These are phyloP conservation scores for Uloborus diversus DNA, from an alignment of 1,140 invertebrate species.

Conservation along the genomic window DNA sequence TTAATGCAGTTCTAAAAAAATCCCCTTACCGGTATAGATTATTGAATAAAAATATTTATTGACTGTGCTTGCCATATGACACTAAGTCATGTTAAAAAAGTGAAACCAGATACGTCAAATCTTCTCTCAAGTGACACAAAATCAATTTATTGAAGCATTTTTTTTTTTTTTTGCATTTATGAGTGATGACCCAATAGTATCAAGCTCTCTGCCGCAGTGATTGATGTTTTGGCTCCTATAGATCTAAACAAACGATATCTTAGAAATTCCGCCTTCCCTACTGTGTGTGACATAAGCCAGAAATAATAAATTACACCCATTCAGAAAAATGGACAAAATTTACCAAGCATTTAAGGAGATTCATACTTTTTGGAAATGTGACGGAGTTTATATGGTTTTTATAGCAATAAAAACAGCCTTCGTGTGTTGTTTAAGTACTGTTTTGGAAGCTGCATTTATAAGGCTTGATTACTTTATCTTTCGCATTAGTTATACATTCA, in stretches of 20 bases:
- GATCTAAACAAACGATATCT: constrained; percentile 3
- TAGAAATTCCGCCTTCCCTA: neutral
- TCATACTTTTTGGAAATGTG: neutral
- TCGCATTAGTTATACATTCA: no score
- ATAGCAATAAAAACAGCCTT: no score
- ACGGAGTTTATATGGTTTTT: no score
- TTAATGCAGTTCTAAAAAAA: no score
- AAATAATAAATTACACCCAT: neutral
- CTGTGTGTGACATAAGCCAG: neutral
- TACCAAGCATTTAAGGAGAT: neutral
- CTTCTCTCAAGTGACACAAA: constrained; percentile 34
- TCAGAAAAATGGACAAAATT: neutral
- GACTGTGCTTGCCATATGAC: neutral
- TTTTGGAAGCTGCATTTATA: no score
- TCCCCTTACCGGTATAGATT: no score
- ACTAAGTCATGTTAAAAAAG: constrained; percentile 7
- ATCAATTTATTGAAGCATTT: constrained; percentile 47
- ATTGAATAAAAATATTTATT: neutral
- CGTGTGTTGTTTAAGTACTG: no score
- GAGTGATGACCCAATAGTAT: constrained; percentile 35
- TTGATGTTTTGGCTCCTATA: constrained; percentile 9
- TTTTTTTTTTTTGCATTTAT: constrained; percentile 34
- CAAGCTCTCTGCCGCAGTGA: neutral
- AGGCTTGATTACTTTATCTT: no score
- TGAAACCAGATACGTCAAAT: constrained; percentile 39